Base-by-base conservation (phyloP, 2,888 invertebrate genomes). In the Ornithoptera priamus region DNA sequence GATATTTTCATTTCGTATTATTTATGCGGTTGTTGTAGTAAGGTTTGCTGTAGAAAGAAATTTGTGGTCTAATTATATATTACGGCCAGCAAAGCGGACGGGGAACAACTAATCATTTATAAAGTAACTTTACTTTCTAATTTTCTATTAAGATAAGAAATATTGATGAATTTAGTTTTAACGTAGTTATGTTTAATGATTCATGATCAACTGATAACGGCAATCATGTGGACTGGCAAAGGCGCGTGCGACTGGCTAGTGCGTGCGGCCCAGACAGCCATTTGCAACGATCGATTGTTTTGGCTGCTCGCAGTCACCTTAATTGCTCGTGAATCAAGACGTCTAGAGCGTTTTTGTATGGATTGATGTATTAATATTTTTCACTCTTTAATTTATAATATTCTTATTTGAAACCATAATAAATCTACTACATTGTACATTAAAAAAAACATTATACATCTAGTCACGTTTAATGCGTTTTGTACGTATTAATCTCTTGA, bases 261-360 rank as follows among this genome's bases (percentile, higher is more conserved):
- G 73, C 76, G 75, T 76, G 81, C 78, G 82, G 81, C 78, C 78
- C 81, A 85, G 84, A 81, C 84, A 84, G 78, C 85, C 89, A 89
- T 88, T 90, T 88, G 86, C 80, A 85, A 77, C 85, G 90, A 92
- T 92, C 89, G 92, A 92, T 92, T 92, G 92, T 91, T 92, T 90
- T 87, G 92, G 92, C 92, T 92, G 91, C 86, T 82, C 80, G 84
- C 77, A 87, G 87, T 82, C 90, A 84, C 87, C 90, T 90, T 92
- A 92, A 92, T 92, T 92, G 92, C 86, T 86, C 83, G 87, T 89
- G 71, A 65, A 68, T 61, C 65, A 70, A 63, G 65, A 59, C 62
- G 50, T 66, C 67, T 66, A 66, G 58, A 66, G 62, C 30, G 57
- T 46, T 53, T 65, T 42, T 61, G 60, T 24, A 69, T 64, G 58